Conservation (phyloP, 2,888 invertebrate species). For the Plutella xylostella region DNA sequence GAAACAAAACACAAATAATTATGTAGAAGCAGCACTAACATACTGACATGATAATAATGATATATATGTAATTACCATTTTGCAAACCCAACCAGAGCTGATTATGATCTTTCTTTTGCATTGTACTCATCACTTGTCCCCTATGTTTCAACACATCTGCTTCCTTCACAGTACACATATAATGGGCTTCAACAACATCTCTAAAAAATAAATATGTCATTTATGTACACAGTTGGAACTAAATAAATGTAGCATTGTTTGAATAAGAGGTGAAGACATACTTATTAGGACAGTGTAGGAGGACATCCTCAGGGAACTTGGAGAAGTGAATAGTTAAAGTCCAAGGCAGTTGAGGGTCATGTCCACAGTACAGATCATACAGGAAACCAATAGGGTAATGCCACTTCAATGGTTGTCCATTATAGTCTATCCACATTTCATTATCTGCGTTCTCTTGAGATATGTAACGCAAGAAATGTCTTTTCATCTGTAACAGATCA, state of each 20-base stretch:
- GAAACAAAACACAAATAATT: conserved; percentile 27
- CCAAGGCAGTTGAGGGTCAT: conserved; percentile 90
- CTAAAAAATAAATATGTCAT: conserved; percentile 45
- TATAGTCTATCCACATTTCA: conserved; percentile 95
- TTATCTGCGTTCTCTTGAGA: conserved; percentile 84
- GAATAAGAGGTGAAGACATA: conserved; percentile 32
- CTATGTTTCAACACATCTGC: conserved; percentile 98
- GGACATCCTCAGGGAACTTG: conserved; percentile 89
- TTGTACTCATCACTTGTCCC: conserved; percentile 87
- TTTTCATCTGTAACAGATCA: conserved; percentile 76
- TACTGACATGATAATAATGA: neutral
- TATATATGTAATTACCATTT: conserved; percentile 74
- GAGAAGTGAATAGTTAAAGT: conserved; percentile 93
- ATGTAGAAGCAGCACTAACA: neutral
- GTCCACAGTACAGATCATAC: conserved; percentile 81
- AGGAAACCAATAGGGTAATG: conserved; percentile 90
- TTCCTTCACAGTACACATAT: conserved; percentile 96
- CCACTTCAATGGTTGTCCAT: conserved; percentile 93
- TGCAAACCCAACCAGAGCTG: conserved; percentile 95
- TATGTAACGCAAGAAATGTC: conserved; percentile 88
- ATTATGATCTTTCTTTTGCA: conserved; percentile 97
- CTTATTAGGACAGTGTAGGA: conserved; percentile 90
- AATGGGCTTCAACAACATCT: conserved; percentile 93
- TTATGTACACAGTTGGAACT: neutral
- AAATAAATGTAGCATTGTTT: neutral